Conservation (phyloP, 1,140 invertebrate species). For the Ceratoteleas bidentatus region DNA sequence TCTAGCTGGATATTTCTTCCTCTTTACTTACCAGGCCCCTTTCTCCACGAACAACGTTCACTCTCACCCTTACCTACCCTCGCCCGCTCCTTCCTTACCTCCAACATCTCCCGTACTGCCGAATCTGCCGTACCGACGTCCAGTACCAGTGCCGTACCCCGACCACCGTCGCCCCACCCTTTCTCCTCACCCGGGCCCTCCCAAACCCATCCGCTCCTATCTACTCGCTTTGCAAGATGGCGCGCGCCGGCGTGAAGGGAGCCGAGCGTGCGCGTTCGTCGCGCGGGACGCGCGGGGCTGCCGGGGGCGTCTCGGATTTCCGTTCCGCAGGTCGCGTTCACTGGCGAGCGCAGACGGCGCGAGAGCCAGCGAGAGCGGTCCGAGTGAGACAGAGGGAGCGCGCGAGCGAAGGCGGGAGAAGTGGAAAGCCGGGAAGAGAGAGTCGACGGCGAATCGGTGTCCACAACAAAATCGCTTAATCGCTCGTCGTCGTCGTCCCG, state of each 20-base stretch:
- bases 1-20: too few relatives aligned
- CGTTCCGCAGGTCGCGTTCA: conserved; percentile 73
- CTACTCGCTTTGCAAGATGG: conserved; percentile 41
- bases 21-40: too few relatives aligned
- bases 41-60: too few relatives aligned
- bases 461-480: conserved; percentile 84
- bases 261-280: neutral
- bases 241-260: conserved; percentile 57
- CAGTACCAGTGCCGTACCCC: too few relatives aligned
- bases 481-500: conserved; percentile 80
- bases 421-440: conserved; percentile 78
- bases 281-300: neutral
- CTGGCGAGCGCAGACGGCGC: conserved; percentile 73
- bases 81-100: too few relatives aligned
- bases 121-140: too few relatives aligned
- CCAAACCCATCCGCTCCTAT: conserved; percentile 14
- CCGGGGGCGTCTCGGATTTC: conserved; percentile 69
- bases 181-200: too few relatives aligned
- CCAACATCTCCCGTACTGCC: too few relatives aligned
- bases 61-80: too few relatives aligned
- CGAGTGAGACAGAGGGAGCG: conserved; percentile 69
- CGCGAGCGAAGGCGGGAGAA: conserved; percentile 74
- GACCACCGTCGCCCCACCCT: too few relatives aligned
- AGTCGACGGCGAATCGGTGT: conserved; percentile 77
- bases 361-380: conserved; percentile 61